Percentiles rank a stretch among this genome's conserved stretches.
phyloP scores from a whole-genome alignment of 2,888 invertebrate genomes.

The Pristionchus arcanus region DNA sequence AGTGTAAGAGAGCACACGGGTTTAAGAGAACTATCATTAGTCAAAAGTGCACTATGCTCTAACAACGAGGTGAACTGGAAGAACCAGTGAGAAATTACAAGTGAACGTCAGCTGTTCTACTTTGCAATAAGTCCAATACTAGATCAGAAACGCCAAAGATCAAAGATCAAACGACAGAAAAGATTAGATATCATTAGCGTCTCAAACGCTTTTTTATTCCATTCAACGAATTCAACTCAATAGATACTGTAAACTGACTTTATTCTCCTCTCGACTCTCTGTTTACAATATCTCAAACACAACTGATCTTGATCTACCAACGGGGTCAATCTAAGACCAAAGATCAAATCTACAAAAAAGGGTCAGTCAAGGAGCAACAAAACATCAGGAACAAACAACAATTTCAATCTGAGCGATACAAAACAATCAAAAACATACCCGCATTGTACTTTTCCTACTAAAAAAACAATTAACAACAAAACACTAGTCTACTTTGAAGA shows the following conservation, averaged over 20 bases:
- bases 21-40: no score
- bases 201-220: not conserved
- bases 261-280: constrained; percentile 17
- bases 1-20: not conserved
- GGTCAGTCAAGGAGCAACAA: not conserved
- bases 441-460: not conserved
- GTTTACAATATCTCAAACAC: constrained; percentile 31
- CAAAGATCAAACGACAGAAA: not conserved
- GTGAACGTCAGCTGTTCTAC: not conserved
- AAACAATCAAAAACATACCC: constrained; percentile 34
- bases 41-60: not conserved
- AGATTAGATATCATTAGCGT: not conserved
- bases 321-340: no score
- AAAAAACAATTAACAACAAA: constrained; percentile 38
- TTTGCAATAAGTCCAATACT: not conserved
- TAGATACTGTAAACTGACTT: constrained; percentile 7
- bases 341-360: no score
- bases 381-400: not conserved
- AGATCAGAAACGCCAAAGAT: not conserved
- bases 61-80: not conserved
- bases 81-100: not conserved
- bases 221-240: not conserved
- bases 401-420: constrained; percentile 1
- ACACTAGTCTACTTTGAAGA: not conserved
- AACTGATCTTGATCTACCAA: not conserved